These are phyloP conservation scores for Caerostris extrusa DNA, from an alignment of 1,140 invertebrate species.

Conservation along the genomic window DNA sequence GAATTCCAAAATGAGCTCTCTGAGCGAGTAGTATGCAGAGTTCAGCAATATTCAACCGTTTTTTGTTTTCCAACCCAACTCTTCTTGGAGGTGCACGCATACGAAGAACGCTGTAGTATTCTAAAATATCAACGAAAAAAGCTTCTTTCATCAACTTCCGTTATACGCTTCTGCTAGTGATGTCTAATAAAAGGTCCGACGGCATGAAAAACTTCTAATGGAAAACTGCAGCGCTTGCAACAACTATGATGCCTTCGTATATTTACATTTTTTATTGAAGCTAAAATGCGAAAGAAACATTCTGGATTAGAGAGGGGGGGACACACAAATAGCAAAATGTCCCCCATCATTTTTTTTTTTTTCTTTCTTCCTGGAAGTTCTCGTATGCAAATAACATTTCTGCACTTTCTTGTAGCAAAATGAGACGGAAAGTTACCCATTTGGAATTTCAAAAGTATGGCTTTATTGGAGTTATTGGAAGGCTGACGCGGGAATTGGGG, in stretches of 20 bases:
- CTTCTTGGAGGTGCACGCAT: neutral
- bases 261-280: conserved; percentile 61
- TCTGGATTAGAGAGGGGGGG: neutral
- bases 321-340: neutral
- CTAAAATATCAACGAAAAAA: neutral
- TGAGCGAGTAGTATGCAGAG: neutral
- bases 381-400: conserved; percentile 50
- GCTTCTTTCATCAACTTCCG: neutral
- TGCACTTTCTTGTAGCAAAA: neutral
- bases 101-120: neutral
- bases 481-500: conserved; percentile 34
- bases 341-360: neutral
- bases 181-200: conserved; percentile 24
- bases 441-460: conserved; percentile 33
- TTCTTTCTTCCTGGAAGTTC: neutral
- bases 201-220: conserved; percentile 25
- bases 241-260: neutral
- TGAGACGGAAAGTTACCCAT: conserved; percentile 36
- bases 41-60: neutral
- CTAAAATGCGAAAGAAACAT: conserved; percentile 55
- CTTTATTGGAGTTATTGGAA: conserved; percentile 67
- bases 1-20: neutral
- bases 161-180: neutral
- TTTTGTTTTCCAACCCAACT: neutral
- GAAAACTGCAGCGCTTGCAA: conserved; percentile 25